phyloP scores from a whole-genome alignment of 2,113 vertebrate species.

The Prinia subflava region DNA sequence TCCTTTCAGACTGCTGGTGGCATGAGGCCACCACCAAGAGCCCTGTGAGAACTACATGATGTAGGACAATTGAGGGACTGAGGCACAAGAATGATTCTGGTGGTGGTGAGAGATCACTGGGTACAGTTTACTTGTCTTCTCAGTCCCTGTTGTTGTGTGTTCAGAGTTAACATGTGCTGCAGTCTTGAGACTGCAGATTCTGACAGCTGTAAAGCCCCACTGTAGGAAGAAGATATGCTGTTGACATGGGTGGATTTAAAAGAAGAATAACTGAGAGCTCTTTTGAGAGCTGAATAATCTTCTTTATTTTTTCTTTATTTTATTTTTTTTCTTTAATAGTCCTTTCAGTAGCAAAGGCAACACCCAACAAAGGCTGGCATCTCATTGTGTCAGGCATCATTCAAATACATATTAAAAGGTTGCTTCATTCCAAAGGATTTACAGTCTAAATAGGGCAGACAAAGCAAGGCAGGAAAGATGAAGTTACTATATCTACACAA shows the following conservation, averaged over 20 bases:
- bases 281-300: not conserved
- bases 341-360: conserved; percentile 39
- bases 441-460: not conserved
- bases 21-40: not conserved
- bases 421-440: conserved; percentile 13
- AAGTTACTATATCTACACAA: not conserved
- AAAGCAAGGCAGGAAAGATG: not conserved
- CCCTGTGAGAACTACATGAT: not conserved
- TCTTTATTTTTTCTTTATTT: not conserved
- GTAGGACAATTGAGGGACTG: fast-evolving
- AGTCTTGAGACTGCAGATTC: not conserved
- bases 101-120: not conserved
- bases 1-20: not conserved
- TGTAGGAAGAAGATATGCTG: not conserved
- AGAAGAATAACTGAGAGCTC: conserved; percentile 24
- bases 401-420: conserved; percentile 6
- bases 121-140: not conserved
- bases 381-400: conserved; percentile 17
- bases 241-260: conserved; percentile 40
- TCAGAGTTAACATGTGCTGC: not conserved
- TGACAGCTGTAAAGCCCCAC: not conserved
- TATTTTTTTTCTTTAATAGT: not conserved
- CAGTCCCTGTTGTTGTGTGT: not conserved
- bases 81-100: not conserved
- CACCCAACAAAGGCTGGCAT: conserved; percentile 11